phyloP scores from a whole-genome alignment of 2,113 vertebrate species.

The Cebidichthys violaceus region DNA sequence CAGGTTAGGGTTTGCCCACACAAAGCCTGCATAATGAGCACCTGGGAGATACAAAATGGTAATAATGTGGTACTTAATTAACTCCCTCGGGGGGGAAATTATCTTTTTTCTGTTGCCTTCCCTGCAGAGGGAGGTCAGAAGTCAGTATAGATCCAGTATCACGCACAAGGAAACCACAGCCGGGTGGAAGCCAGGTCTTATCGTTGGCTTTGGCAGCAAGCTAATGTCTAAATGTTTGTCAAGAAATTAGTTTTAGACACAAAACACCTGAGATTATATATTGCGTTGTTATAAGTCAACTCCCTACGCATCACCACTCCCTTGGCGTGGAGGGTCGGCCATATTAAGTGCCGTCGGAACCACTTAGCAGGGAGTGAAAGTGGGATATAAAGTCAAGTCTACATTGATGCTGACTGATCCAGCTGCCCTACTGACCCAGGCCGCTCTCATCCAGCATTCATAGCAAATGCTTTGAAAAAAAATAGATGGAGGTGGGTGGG shows the following conservation, averaged over 20 bases:
- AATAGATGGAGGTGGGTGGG: no score
- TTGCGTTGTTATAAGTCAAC: background rate
- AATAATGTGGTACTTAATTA: conserved; percentile 57
- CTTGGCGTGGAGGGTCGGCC: no score
- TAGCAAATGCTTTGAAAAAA: no score
- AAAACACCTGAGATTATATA: background rate
- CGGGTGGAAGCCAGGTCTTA: background rate
- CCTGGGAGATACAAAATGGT: conserved; percentile 54
- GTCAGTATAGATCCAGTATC: conserved; percentile 32
- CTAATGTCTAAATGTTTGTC: background rate
- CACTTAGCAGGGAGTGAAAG: no score
- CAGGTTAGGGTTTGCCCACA: conserved; percentile 37
- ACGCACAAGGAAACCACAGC: background rate
- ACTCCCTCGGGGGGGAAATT: conserved; percentile 33
- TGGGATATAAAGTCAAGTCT: no score
- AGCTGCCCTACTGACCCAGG: no score
- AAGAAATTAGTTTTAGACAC: background rate
- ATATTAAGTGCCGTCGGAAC: background rate
- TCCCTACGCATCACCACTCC: no score
- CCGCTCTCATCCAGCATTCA: no score
- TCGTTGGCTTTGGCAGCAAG: background rate
- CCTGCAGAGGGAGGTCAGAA: conserved; percentile 32
- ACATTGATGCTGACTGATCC: no score
- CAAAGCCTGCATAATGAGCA: conserved; percentile 43
- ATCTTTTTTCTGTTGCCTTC: conserved; percentile 29